Base-by-base conservation (phyloP, 1,140 invertebrate genomes). In the Bombus sibiricus region DNA sequence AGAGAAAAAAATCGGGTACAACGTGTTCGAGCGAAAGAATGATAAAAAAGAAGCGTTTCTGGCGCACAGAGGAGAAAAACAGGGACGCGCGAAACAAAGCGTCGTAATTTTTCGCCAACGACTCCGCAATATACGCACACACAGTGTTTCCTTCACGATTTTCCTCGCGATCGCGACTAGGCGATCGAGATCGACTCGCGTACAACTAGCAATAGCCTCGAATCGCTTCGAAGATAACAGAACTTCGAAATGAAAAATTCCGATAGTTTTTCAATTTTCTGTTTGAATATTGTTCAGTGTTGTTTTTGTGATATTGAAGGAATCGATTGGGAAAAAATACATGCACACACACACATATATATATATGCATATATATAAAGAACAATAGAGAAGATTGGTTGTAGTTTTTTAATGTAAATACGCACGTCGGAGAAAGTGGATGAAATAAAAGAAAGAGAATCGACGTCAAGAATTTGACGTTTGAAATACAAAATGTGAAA, bases 71-170 rank as follows among this genome's bases (percentile, higher is more conserved):
- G 62, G 28, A 72, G 43, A 77, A 41, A 74, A 76, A 77, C 73
- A 77, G 81, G 81, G 43, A 41, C 81, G 43, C 74, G 37, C 64
- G 41, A 78, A 71, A 84, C 82, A 84, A 84, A 84, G 82, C 82
- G 66, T 78, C 82, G 82, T 84, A 84, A 84, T 84, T 84, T 84
- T 86, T 76, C 37, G 66, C 28, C 57, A 77, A 83, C 41, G 79
- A 68, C 81, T 5, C 53, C 43, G 64, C 64, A 43, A 74, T n/a
- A 32, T 32, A 73, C 81, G 71, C 39, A 39, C 43, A 22, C 13
- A 6, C 25, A 6, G 18, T 43, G 59, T 5, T 81, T 22, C 47
- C 10, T 43, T 3, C 43, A 1, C 10, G 47, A 15, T 69, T 83
- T 83, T 53, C 72, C 62, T 53, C 62, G 41, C 8, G 34, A 76